These are phyloP conservation scores for Hippoglossus stenolepis DNA, from an alignment of 2,113 vertebrate genomes.

Conservation along the genomic window DNA sequence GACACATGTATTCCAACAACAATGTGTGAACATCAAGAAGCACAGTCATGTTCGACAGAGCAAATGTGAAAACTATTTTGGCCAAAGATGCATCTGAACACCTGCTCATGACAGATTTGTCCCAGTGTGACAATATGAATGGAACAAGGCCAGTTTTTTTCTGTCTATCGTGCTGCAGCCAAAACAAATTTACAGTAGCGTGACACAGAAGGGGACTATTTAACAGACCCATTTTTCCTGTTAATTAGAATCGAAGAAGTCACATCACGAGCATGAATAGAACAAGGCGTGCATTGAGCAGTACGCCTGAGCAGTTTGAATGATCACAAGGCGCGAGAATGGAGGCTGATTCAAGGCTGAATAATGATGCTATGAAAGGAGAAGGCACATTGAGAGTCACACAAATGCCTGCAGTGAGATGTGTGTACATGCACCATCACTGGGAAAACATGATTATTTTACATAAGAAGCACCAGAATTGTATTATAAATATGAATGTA, in stretches of 20 bases:
- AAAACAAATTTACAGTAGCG: conserved; percentile 66
- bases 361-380: conserved; percentile 74
- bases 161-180: conserved; percentile 44
- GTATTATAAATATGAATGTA: neutral
- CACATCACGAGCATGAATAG: conserved; percentile 66
- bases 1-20: neutral
- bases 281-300: conserved; percentile 77
- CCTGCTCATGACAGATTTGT: conserved; percentile 14
- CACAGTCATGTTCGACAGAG: neutral
- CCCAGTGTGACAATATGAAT: conserved; percentile 36
- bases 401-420: conserved; percentile 39
- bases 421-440: conserved; percentile 18
- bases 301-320: conserved; percentile 58
- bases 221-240: conserved; percentile 61
- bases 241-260: conserved; percentile 74
- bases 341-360: conserved; percentile 63
- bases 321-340: conserved; percentile 63
- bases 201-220: conserved; percentile 55
- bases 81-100: neutral
- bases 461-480: conserved; percentile 4
- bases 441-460: neutral
- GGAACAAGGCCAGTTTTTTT: conserved; percentile 23
- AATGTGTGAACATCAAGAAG: no score
- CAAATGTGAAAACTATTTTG: neutral
- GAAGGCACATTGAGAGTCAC: conserved; percentile 54